Conservation (phyloP, 1,140 invertebrate genomes). For the Batillaria attramentaria region DNA sequence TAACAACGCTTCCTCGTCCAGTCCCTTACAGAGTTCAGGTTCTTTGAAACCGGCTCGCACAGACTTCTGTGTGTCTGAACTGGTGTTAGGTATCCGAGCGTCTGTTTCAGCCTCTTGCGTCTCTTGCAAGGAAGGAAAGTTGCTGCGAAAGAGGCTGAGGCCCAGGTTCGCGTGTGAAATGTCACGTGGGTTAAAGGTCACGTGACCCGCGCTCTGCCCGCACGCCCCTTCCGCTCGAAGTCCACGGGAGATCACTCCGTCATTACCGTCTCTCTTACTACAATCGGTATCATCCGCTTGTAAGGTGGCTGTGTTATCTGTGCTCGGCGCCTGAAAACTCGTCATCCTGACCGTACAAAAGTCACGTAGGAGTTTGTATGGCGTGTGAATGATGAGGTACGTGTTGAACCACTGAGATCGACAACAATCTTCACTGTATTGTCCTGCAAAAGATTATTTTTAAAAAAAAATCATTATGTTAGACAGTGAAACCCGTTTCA, state of each 20-base stretch:
- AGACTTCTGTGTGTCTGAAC: too few relatives aligned
- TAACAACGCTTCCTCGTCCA: background rate
- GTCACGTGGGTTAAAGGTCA: conserved; percentile 9
- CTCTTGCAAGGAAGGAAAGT: conserved; percentile 12
- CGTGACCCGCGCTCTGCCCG: conserved; percentile 9
- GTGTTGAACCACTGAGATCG: too few relatives aligned
- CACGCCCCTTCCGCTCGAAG: conserved; percentile 12
- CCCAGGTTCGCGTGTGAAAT: conserved; percentile 14
- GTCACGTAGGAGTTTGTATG: too few relatives aligned
- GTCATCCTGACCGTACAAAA: too few relatives aligned
- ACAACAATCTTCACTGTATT: too few relatives aligned
- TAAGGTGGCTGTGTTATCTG: conserved; percentile 11
- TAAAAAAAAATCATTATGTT: too few relatives aligned
- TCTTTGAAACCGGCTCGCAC: too few relatives aligned
- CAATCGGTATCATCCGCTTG: conserved; percentile 21
- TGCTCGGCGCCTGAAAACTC: background rate
- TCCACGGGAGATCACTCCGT: conserved; percentile 12
- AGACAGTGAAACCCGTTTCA: too few relatives aligned
- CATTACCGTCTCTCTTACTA: background rate
- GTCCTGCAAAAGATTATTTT: too few relatives aligned
- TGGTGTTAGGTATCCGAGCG: too few relatives aligned
- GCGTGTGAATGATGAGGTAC: too few relatives aligned
- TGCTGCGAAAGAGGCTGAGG: conserved; percentile 13
- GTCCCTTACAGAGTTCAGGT: background rate
- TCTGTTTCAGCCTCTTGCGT: too few relatives aligned